Conservation (phyloP, 2,888 invertebrate genomes). For the Drosophila meridiana region DNA sequence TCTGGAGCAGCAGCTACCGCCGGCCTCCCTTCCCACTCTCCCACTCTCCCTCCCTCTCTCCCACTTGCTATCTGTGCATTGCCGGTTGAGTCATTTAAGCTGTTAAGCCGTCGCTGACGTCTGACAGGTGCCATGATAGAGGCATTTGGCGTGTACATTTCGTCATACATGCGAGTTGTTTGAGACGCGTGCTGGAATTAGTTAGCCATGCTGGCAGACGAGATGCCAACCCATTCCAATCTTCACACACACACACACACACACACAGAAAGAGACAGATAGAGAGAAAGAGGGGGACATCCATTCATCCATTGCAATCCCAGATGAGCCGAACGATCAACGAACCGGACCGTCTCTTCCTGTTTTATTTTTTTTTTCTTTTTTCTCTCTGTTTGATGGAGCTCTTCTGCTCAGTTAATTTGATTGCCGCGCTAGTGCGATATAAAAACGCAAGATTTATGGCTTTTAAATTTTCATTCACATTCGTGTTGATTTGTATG, state of each 20-base stretch:
- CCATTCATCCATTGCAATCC: slow-evolving; percentile 40
- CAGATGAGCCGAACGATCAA: slow-evolving; percentile 41
- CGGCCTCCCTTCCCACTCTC: not conserved
- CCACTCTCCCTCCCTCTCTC: not conserved
- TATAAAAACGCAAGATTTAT: slow-evolving; percentile 68
- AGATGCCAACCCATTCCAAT: slow-evolving; percentile 26
- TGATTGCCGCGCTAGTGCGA: slow-evolving; percentile 59
- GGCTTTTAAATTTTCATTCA: slow-evolving; percentile 73
- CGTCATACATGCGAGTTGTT: slow-evolving; percentile 49
- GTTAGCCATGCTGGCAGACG: slow-evolving; percentile 21
- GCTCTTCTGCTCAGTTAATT: slow-evolving; percentile 53
- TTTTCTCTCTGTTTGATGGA: slow-evolving; percentile 32
- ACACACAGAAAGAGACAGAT: not conserved
- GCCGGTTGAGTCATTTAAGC: slow-evolving; percentile 59
- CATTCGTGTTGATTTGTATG: slow-evolving; percentile 49
- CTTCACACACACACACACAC: not conserved
- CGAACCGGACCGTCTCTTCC: slow-evolving; percentile 43
- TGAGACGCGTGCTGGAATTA: slow-evolving; percentile 71
- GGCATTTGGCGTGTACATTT: slow-evolving; percentile 56
- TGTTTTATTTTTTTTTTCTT: slow-evolving; percentile 18
- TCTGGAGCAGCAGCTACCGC: slow-evolving; percentile 52
- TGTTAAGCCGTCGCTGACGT: slow-evolving; percentile 67
- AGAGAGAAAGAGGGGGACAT: not conserved
- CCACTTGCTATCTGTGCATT: not conserved
- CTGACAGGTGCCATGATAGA: slow-evolving; percentile 68